Evolutionary conservation across 2,888 invertebrate genomes (phyloP).

Genomic region (Pyrrhosoma nymphula): DNA sequence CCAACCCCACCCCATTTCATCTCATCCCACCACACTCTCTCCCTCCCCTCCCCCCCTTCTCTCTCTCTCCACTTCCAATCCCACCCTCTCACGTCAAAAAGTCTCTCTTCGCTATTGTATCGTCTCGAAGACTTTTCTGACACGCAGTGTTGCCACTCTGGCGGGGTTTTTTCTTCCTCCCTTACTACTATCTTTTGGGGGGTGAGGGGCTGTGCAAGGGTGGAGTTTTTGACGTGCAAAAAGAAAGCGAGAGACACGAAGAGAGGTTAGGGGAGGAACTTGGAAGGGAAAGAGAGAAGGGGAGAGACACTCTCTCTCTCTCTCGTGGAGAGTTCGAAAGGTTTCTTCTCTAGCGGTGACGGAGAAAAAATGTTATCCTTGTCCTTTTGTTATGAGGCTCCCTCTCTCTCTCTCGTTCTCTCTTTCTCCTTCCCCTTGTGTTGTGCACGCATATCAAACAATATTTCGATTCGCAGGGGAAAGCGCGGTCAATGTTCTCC

Average conservation of each 20-base stretch:
- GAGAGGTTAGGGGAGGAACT: neutral
- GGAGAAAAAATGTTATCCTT: neutral
- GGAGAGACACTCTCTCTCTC: neutral
- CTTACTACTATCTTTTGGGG: neutral
- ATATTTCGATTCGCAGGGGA: neutral
- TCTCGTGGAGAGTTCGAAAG: neutral
- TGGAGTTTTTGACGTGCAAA: neutral
- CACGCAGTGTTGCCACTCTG: slow-evolving; percentile 5
- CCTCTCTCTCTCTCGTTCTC: neutral
- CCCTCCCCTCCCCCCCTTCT: neutral
- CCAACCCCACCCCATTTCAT: neutral
- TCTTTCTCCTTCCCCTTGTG: neutral
- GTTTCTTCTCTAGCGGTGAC: neutral
- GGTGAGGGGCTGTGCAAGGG: neutral
- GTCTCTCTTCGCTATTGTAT: slow-evolving; percentile 9
- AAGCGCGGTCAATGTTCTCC: neutral
- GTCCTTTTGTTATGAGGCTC: neutral
- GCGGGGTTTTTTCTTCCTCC: neutral
- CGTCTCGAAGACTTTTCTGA: slow-evolving; percentile 18
- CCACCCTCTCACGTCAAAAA: neutral
- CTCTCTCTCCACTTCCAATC: neutral
- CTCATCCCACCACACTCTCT: neutral
- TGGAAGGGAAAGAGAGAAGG: neutral
- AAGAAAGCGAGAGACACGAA: neutral
- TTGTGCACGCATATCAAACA: slow-evolving; percentile 9